Conservation (phyloP, 2,888 invertebrate genomes). For the Campoplex capitator region DNA sequence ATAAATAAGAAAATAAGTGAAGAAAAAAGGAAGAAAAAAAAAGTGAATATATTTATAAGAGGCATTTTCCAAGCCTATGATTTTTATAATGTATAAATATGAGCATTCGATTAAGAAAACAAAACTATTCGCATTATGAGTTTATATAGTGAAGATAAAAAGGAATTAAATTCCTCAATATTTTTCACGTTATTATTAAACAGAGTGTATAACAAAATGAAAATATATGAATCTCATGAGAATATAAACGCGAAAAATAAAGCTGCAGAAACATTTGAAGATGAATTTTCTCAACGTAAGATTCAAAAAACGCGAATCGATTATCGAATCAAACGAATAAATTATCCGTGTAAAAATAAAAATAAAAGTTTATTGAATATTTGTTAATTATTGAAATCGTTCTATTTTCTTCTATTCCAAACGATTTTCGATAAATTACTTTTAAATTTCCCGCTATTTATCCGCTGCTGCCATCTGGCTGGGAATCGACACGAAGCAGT, state of each 20-base stretch:
- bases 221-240: neutral
- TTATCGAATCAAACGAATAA: constrained; percentile 5
- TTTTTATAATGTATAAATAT: constrained; percentile 39
- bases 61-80: constrained; percentile 11
- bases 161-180: constrained; percentile 24
- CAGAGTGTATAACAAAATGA: constrained; percentile 3
- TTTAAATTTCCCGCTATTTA: neutral
- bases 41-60: constrained; percentile 7
- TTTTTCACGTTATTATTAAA: constrained; percentile 46
- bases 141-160: constrained; percentile 9
- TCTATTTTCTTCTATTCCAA: neutral
- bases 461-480: too few species aligned
- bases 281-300: neutral
- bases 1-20: constrained; percentile 42
- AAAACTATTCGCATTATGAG: constrained; percentile 44
- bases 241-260: neutral
- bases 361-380: constrained; percentile 59
- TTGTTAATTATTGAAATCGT: constrained; percentile 29
- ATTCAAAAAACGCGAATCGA: neutral
- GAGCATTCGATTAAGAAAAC: neutral
- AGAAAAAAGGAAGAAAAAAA: neutral
- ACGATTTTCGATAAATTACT: too few species aligned
- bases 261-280: neutral
- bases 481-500: neutral
- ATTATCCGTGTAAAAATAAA: constrained; percentile 9